Evolutionary conservation across 2,888 invertebrate species (phyloP).

Genomic region (Steromphala cineraria): DNA sequence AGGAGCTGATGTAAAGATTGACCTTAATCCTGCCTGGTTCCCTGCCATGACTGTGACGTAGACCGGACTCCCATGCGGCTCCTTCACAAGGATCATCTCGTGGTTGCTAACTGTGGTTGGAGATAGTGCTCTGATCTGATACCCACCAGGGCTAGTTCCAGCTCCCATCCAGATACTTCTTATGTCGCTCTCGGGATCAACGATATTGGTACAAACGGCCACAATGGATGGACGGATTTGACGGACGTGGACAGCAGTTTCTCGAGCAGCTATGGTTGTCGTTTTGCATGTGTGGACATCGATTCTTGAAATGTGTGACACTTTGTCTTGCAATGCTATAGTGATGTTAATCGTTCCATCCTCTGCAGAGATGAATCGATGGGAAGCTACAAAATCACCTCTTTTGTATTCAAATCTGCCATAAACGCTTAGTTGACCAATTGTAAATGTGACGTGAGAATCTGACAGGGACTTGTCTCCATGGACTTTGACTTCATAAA

Average conservation of each 20-base stretch:
- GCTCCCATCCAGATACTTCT: neutral
- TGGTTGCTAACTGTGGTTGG: neutral
- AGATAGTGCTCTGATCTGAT: neutral
- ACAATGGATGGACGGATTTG: neutral
- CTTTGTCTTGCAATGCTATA: neutral
- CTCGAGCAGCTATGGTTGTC: neutral
- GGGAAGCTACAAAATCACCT: neutral
- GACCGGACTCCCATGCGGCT: constrained; percentile 7
- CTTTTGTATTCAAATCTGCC: neutral
- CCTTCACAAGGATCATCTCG: neutral
- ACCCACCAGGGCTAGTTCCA: constrained; percentile 1
- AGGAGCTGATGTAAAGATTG: neutral
- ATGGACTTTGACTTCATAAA: neutral
- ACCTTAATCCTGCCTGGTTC: neutral
- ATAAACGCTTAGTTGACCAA: neutral
- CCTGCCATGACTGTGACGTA: neutral
- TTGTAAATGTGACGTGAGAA: neutral
- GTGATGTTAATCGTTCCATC: neutral
- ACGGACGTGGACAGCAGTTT: neutral
- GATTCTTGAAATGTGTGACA: neutral
- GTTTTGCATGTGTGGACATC: neutral
- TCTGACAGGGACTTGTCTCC: neutral
- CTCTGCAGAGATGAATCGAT: constrained; percentile 8
- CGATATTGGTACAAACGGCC: neutral
- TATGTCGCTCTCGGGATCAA: neutral